Evolutionary conservation across 1,140 invertebrate species (phyloP).

Genomic region (Marisa cornuarietis): DNA sequence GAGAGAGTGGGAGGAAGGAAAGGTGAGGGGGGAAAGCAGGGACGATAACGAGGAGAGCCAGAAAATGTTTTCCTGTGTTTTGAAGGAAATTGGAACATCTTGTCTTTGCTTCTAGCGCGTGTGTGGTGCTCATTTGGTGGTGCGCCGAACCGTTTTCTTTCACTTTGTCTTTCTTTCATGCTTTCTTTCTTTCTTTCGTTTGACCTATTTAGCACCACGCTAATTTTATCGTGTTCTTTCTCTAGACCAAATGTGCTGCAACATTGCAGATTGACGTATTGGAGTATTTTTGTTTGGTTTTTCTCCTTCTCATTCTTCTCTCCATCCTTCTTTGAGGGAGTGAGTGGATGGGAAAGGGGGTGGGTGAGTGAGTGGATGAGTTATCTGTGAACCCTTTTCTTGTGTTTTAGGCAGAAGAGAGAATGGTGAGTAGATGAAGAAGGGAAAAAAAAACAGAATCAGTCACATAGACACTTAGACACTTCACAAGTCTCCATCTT

Average conservation of each 20-base stretch:
- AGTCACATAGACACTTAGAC: no score
- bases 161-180: not conserved
- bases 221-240: not conserved
- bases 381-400: no score
- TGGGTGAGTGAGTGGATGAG: not conserved
- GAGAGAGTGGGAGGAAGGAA: no score
- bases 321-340: not conserved
- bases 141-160: not conserved
- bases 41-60: no score
- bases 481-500: no score
- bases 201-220: not conserved
- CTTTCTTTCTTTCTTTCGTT: not conserved
- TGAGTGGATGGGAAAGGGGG: not conserved
- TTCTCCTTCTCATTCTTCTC: not conserved
- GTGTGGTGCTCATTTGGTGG: no score
- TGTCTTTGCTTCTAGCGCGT: no score
- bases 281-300: not conserved
- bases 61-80: no score
- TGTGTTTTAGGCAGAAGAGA: no score
- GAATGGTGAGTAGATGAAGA: no score
- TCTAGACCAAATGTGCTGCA: not conserved
- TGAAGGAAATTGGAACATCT: no score
- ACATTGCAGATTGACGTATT: not conserved
- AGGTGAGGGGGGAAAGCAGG: not conserved
- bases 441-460: no score